Base-by-base conservation (phyloP, 2,888 invertebrate genomes). In the Amiota minor region DNA sequence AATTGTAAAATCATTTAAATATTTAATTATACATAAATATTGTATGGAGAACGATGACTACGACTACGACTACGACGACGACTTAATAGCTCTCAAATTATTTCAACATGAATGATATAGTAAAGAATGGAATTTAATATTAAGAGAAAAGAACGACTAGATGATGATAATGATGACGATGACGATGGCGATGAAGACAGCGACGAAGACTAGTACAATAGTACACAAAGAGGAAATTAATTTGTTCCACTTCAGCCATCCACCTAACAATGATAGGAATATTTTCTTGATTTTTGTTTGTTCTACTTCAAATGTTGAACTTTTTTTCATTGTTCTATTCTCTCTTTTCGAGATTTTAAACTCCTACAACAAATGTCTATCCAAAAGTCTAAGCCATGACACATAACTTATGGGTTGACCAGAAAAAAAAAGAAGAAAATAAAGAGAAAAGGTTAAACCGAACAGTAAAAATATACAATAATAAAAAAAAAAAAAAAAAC, bases 181-280 rank as follows among this genome's bases (percentile, higher is more conserved):
- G 50, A 53, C 12, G 53, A 53, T n/a, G 53, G n/a, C n/a, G 16
- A 49, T 65, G 65, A 47, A 16, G 64, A 64, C 18, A 9, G 20
- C 65, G 65, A 8, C 20, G 11, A 49, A 10, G 49, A 47, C 18
- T 23, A 70, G 50, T 69, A 79, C 72, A 75, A 83, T 77, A 78
- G 81, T 81, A 85, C 83, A 81, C 67, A 59, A 71, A 71, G 78
- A 83, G 77, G 74, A 83, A 83, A 83, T 84, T 83, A 84, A 83
- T 83, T 86, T 83, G 83, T 85, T 85, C 83, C 86, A 83, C 84
- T 83, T 83, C 81, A 83, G 80, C 79, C 86, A 85, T 79, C 84
- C 83, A 83, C 80, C 85, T 85, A 81, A 84, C 83, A 85, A 85
- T 83, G 84, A 85, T 84, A 84, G 79, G 85, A 75, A 75, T 71